Evolutionary conservation across 2,888 invertebrate species (phyloP).

Genomic region (Trichopoda pennipes): DNA sequence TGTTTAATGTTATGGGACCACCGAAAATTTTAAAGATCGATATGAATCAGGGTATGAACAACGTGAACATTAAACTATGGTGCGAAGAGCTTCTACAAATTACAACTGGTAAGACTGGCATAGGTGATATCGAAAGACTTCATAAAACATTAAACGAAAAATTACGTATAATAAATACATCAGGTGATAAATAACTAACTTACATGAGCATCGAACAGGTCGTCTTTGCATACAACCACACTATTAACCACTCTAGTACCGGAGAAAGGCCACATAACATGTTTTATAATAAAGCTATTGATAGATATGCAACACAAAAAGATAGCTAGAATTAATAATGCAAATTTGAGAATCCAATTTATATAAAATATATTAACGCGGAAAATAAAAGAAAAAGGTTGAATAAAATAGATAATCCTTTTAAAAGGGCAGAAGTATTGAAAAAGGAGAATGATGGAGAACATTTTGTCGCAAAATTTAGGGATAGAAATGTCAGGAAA

Average conservation of each 20-base stretch:
- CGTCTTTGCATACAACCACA: slow-evolving; percentile 43
- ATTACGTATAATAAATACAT: no score
- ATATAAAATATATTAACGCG: slow-evolving; percentile 47
- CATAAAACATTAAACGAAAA: no score
- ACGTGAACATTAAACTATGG: slow-evolving; percentile 48
- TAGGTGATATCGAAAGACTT: slow-evolving; percentile 60
- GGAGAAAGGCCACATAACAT: slow-evolving; percentile 39
- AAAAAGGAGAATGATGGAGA: slow-evolving; percentile 46
- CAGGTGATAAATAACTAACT: no score
- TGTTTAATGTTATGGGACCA: not conserved
- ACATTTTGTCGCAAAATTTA: slow-evolving; percentile 58
- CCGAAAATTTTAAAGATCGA: slow-evolving; percentile 44
- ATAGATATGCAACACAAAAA: slow-evolving; percentile 28
- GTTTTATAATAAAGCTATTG: slow-evolving; percentile 29
- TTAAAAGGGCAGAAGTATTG: no score
- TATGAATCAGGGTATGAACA: slow-evolving; percentile 57
- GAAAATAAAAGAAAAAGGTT: slow-evolving; percentile 53
- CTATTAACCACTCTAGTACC: slow-evolving; percentile 40
- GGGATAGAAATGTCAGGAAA: slow-evolving; percentile 46
- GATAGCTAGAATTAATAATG: slow-evolving; percentile 43
- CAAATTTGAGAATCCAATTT: slow-evolving; percentile 37
- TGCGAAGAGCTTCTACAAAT: slow-evolving; percentile 51
- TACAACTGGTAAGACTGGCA: slow-evolving; percentile 59
- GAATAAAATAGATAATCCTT: slow-evolving; percentile 32
- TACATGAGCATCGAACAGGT: slow-evolving; percentile 38